Conservation (phyloP, 2,888 invertebrate species). For the Ceraclea dissimilis region DNA sequence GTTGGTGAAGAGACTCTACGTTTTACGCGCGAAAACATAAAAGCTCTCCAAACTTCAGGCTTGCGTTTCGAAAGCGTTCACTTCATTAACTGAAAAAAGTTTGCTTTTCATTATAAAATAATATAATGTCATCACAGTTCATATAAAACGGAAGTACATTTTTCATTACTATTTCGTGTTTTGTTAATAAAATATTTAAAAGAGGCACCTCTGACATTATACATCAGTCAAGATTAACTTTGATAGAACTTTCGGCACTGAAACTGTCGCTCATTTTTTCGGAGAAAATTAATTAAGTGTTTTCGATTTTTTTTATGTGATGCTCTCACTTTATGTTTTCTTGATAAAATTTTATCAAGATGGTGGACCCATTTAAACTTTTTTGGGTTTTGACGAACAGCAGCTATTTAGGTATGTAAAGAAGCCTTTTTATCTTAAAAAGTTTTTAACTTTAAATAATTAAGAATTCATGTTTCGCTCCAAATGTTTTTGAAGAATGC, state of each 20-base stretch:
- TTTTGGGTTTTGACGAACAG: conserved; percentile 81
- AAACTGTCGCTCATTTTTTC: too few relatives aligned
- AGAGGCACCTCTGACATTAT: background rate
- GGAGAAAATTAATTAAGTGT: background rate
- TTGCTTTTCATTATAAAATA: background rate
- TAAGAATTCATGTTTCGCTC: background rate
- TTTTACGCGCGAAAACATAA: background rate
- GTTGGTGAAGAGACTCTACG: background rate
- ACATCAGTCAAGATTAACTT: too few relatives aligned
- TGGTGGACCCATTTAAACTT: conserved; percentile 77
- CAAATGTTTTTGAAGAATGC: conserved; percentile 1
- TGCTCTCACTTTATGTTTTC: conserved; percentile 1
- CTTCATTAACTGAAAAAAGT: background rate
- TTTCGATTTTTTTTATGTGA: conserved; percentile 9
- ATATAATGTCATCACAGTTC: too few relatives aligned
- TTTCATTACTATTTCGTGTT: background rate
- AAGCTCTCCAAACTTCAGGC: background rate
- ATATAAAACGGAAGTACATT: background rate
- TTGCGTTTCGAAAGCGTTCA: background rate
- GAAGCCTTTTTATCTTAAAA: background rate
- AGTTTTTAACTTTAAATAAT: background rate
- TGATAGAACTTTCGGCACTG: too few relatives aligned
- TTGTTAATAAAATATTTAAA: background rate
- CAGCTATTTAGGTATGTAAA: conserved; percentile 64
- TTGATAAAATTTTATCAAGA: conserved; percentile 29